Percentiles rank a stretch among this genome's conserved stretches.
phyloP scores from a whole-genome alignment of 2,113 vertebrate genomes.

The Halichoerus grypus region DNA sequence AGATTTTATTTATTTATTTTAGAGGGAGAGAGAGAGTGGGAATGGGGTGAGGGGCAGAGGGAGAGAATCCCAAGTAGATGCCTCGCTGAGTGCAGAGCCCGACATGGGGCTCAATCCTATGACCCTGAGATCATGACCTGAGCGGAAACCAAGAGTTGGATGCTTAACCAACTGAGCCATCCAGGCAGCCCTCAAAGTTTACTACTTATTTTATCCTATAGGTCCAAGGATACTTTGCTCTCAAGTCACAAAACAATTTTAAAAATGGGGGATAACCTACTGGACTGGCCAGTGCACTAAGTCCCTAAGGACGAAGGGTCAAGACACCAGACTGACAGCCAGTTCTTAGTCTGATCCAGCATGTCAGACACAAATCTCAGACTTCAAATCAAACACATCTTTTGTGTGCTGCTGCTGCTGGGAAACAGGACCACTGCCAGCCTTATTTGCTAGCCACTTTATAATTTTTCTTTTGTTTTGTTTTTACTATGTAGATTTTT shows the following conservation, averaged over 20 bases:
- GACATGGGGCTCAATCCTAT: background rate
- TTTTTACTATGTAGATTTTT: background rate
- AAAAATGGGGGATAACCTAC: rapidly evolving
- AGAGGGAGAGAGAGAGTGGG: background rate
- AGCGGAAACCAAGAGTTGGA: background rate
- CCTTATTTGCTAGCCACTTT: background rate
- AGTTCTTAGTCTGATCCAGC: rapidly evolving
- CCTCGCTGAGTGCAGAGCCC: background rate
- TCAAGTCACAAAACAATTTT: background rate
- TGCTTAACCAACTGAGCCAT: background rate
- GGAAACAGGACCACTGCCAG: background rate
- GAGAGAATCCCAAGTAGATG: background rate
- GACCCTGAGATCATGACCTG: background rate
- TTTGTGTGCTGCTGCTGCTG: background rate
- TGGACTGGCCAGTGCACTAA: background rate
- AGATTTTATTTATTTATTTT: background rate
- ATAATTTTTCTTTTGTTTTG: background rate
- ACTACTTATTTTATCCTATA: background rate
- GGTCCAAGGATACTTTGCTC: background rate
- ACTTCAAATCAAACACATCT: no score
- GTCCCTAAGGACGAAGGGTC: background rate
- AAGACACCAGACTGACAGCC: background rate
- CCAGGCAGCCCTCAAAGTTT: background rate
- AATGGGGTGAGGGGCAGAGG: background rate
- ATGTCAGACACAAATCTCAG: background rate